Evolutionary conservation across 1,140 invertebrate species (phyloP), one percentile per base, ranked within the genome.

Genomic region (Trachymyrmex septentrionalis): DNA sequence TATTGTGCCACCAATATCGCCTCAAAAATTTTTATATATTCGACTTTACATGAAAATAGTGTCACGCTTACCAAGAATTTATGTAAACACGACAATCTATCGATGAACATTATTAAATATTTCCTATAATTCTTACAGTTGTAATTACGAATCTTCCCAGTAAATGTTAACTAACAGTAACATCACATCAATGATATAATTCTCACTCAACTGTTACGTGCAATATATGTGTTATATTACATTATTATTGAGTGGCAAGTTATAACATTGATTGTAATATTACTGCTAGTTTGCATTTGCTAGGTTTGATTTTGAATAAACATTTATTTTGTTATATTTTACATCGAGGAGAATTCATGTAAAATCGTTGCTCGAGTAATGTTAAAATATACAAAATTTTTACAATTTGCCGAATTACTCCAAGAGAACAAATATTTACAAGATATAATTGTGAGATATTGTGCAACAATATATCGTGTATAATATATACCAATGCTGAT

Each of bases 401-500:
- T 50, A 34, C 0, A 50, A 48, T 75, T 75, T 44, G n/a, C n/a
- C 38, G 19, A 48, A 72, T 82, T 61, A 30, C n/a, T 57, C 48
- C n/a, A 14, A 69, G 5, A 69, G 38, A 75, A 84, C 38, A 75
- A 50, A 61, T 30, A 73, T 75, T 84, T 73, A 84, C 69, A 50
- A 78, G 55, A 75, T 38, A 87, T 66, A 59, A 21, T 82, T 69
- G 75, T 86, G 82, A 75, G 67, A 86, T 50, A 44, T 85, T 80
- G 89, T 91, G 85, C 87, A 71, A 91, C 73, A 85, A 86, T 64
- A 64, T 88, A 77, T 77, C 75, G 55, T 81, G 66, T 78, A 76
- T 44, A 44, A 44, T 44, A 44, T 59, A 59, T 73, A 82, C 24
- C 61, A 90, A 82, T n/a, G n/a, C n/a, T n/a, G n/a, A n/a, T n/a